phyloP scores from a whole-genome alignment of 2,113 vertebrate genomes.

The Channa argus region DNA sequence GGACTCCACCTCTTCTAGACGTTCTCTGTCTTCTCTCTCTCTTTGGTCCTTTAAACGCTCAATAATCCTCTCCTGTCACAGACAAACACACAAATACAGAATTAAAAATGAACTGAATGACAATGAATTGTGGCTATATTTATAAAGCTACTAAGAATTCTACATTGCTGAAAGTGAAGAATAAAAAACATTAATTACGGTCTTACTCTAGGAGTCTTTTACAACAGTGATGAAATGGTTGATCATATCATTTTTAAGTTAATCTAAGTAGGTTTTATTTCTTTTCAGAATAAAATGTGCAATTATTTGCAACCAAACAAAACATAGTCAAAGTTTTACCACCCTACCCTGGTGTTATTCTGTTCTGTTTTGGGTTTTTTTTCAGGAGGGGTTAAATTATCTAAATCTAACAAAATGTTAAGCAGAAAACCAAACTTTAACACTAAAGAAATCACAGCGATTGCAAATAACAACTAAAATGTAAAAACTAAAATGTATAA shows the following conservation, averaged over 20 bases:
- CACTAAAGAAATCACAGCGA: slow-evolving; percentile 11
- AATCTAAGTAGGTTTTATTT: too few relatives aligned
- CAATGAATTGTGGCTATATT: neutral
- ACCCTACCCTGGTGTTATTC: too few relatives aligned
- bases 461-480: neutral
- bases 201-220: neutral
- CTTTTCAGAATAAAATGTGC: too few relatives aligned
- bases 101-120: neutral
- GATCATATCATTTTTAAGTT: too few relatives aligned
- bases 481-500: too few relatives aligned
- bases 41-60: slow-evolving; percentile 98
- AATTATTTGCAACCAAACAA: too few relatives aligned
- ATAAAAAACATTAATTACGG: neutral
- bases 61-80: slow-evolving; percentile 94
- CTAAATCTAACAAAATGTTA: too few relatives aligned
- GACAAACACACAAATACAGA: slow-evolving; percentile 21
- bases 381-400: too few relatives aligned
- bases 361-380: too few relatives aligned
- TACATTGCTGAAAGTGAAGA: neutral
- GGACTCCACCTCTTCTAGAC: slow-evolving; percentile 94
- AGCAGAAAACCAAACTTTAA: neutral
- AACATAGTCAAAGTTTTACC: too few relatives aligned
- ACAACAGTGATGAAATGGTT: too few relatives aligned
- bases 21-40: slow-evolving; percentile 95
- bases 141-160: neutral